Base-by-base conservation (phyloP, 2,113 vertebrate genomes). In the Poecile atricapillus region DNA sequence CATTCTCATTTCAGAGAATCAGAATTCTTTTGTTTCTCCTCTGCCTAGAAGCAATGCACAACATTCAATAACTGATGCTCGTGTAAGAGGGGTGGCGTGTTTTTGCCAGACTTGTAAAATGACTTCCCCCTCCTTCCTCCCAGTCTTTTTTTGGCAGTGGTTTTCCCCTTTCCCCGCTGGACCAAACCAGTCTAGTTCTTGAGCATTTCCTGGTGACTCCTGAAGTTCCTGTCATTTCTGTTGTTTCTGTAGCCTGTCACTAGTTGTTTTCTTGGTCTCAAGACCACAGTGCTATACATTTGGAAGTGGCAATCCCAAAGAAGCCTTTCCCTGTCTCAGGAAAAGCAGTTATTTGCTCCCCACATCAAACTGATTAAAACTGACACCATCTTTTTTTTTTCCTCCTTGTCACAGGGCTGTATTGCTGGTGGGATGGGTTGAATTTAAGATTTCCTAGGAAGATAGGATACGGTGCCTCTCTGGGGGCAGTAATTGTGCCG, bases 201-300 rank as follows among this genome's bases (percentile, higher is more conserved):
- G 55, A 93, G 88, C 69, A 19, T 87, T 96, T 96, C 93, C 82
- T 90, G 74, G 70, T 84, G 88, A 70, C 92, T 79, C 94, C 88
- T 87, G 82, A 15, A 75, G 91, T 93, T 95, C 87, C 81, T 91
- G 68, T 55, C 46, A 2, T 52, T 89, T 33, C 84, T 83, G 18
- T 63, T 93, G 62, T 44, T 39, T 79, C 67, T 75, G 13, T 24
- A 60, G 68, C 47, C 67, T 50, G 80, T 50, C 77, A 1, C 44
- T 50, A 19, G 12, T 8, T 67, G 46, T 5, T 31, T 55, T 55
- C 55, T 55, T 47, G 60, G 10, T 58, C 60, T 86, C 41, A 25
- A 30, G 80, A 63, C 18, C 71, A 23, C 67, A 43, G 58, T 5
- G 23, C 59, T 41, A 0, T 1, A 17, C 47, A 41, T 64, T 81